Base-by-base conservation (phyloP, 2,888 invertebrate species). In the Tillus elongatus region DNA sequence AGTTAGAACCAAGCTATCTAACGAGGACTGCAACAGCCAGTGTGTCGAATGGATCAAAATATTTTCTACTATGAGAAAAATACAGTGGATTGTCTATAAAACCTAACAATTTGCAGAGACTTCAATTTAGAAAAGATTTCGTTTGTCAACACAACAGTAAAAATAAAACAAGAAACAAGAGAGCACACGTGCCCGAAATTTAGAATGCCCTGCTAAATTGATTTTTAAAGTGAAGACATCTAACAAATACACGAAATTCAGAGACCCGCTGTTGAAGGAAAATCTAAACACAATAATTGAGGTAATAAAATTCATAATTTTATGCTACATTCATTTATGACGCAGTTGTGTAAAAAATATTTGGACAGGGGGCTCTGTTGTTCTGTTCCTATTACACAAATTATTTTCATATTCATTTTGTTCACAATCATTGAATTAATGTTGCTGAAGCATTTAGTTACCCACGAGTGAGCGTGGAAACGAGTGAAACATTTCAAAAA, bases 111-210 rank as follows among this genome's bases (percentile, higher is more conserved):
- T 10, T 35, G 3, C 28, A 35, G n/a, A n/a, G 30, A 14, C 29
- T 30, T 13, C 8, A 35, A 12, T 35, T n/a, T 12, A 35, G 41
- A 38, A 35, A 38, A 36, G 16, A 39, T 35, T 39, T 39, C 30
- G 41, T 41, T 31, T 41, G 41, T 32, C 39, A 41, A 19, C 39
- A 41, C 35, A 41, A 24, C 33, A 16, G 26, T 4, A 40, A 40
- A 39, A 40, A 38, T 38, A 38, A 40, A 39, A 29, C 27, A 35
- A 32, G 39, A 35, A 42, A 35, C 31, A 36, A n/a, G 39, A 36
- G 15, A 39, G 36, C 28, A 27, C 29, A 35, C 35, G 30, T 9
- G 30, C n/a, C 12, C n/a, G 30, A 11, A 29, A 29, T 29, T 10
- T 10, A 11, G n/a, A 29, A 9, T 29, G 30, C n/a, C 30, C n/a